A percentile compares a stretch with the other conserved stretches of the same genome.
Evolutionary conservation across 2,888 invertebrate genomes (phyloP).

Genomic region (Aleiodes testaceus): DNA sequence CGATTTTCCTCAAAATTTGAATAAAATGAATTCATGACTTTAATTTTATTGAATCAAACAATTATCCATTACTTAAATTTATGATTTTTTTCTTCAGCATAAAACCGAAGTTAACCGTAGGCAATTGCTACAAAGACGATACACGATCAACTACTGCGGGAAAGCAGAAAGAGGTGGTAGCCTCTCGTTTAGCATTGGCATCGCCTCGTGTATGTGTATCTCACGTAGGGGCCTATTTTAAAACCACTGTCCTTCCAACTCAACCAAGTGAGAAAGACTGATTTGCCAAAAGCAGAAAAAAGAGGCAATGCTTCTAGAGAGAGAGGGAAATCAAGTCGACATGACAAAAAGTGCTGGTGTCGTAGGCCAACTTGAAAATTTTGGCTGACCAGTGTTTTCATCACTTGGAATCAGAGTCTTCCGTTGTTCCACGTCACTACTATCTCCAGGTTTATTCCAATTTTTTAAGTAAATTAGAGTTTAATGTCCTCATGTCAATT

Average conservation of each 20-base stretch:
- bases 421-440: not conserved
- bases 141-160: constrained; percentile 64
- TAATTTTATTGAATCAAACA: not conserved
- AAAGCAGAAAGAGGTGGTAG: constrained; percentile 57
- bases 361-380: constrained; percentile 1
- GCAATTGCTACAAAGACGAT: constrained; percentile 58
- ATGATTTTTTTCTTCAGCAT: constrained; percentile 3
- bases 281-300: constrained; percentile 11
- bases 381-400: not conserved
- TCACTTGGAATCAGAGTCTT: not conserved
- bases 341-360: constrained; percentile 11
- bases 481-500: too few species aligned
- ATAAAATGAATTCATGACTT: too few species aligned
- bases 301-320: not conserved
- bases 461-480: too few species aligned
- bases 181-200: constrained; percentile 60
- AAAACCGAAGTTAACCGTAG: constrained; percentile 26
- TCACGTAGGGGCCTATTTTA: constrained; percentile 67
- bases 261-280: constrained; percentile 35
- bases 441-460: too few species aligned
- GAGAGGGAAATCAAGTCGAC: not conserved
- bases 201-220: constrained; percentile 48
- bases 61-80: not conserved
- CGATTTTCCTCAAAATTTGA: too few species aligned
- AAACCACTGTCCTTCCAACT: constrained; percentile 71